Evolutionary conservation across 2,888 invertebrate species (phyloP).

Genomic region (Trissolcus japonicus): DNA sequence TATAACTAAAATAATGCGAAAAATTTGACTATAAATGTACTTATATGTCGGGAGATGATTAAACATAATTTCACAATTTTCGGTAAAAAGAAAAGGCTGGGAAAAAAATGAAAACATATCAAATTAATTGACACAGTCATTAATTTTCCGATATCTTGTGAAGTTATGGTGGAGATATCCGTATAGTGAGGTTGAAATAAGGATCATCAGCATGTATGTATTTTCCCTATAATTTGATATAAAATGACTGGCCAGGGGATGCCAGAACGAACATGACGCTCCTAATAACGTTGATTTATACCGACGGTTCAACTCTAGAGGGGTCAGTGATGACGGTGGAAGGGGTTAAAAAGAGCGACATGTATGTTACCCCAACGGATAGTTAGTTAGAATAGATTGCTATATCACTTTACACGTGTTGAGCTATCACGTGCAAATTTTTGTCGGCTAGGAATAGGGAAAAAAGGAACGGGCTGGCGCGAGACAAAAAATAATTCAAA

Average conservation of each 20-base stretch:
- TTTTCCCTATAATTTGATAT: slow-evolving; percentile 74
- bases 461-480: neutral
- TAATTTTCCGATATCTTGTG: slow-evolving; percentile 46
- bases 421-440: slow-evolving; percentile 58
- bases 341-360: slow-evolving; percentile 63
- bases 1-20: neutral
- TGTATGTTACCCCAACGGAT: slow-evolving; percentile 67
- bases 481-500: slow-evolving; percentile 25
- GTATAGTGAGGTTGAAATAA: slow-evolving; percentile 48
- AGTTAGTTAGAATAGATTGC: slow-evolving; percentile 75
- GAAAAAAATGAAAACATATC: slow-evolving; percentile 1
- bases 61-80: neutral
- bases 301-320: slow-evolving; percentile 67
- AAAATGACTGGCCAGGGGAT: slow-evolving; percentile 71
- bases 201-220: slow-evolving; percentile 61
- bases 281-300: slow-evolving; percentile 76
- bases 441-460: slow-evolving; percentile 2
- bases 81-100: neutral
- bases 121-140: slow-evolving; percentile 24
- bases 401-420: slow-evolving; percentile 72
- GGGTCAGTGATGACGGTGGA: slow-evolving; percentile 60
- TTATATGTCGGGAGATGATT: neutral
- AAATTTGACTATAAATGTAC: too few species aligned
- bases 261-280: slow-evolving; percentile 72
- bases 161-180: slow-evolving; percentile 47